Base-by-base conservation (phyloP, 2,113 vertebrate genomes). In the Ptilorrhoa leucosticta region DNA sequence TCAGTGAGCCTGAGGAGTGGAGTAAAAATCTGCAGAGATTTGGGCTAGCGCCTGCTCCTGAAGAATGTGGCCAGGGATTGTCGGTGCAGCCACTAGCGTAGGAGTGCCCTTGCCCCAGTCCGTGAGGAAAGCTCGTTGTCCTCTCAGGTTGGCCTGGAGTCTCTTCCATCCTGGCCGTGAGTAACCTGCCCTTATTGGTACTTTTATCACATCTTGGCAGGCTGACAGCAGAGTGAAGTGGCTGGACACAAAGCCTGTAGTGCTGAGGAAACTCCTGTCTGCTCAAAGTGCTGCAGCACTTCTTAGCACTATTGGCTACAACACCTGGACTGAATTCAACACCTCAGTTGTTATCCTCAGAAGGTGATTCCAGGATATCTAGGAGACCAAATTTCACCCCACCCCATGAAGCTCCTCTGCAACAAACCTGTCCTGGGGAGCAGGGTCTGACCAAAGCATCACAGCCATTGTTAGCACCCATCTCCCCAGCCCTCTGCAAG, bases 161-260 rank as follows among this genome's bases (percentile, higher is more conserved):
- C 22, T 90, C 57, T 65, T 63, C 47, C 45, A 35, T 64, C 35
- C 81, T 78, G 88, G 58, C 71, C 50, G 35, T 3, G 22, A 70
- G 42, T 12, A 47, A 42, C 68, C 68, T 58, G 73, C 48, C 54
- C 24, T 80, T 85, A 10, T 22, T 73, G 2, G 1, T 63, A 30
- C 50, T 86, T 83, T 69, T 89, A 69, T 92, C 87, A 78, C 72
- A 60, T 48, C 53, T 79, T 78, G 87, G 89, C 94, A 44, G 56
- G 35, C 44, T 18, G 56, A 78, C 47, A 68, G 69, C 48, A 68
- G 66, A 63, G 64, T 5, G 2, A 4, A 47, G 9, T 15, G 10
- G 40, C 58, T 86, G 83, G 54, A 87, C 76, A 33, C 40, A 15
- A 81, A 78, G 56, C 50, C 73, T 51, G 54, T 42, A 33, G n/a